These are phyloP conservation scores for Diplazon laetatorius DNA, from an alignment of 2,888 invertebrate species.

Conservation along the genomic window DNA sequence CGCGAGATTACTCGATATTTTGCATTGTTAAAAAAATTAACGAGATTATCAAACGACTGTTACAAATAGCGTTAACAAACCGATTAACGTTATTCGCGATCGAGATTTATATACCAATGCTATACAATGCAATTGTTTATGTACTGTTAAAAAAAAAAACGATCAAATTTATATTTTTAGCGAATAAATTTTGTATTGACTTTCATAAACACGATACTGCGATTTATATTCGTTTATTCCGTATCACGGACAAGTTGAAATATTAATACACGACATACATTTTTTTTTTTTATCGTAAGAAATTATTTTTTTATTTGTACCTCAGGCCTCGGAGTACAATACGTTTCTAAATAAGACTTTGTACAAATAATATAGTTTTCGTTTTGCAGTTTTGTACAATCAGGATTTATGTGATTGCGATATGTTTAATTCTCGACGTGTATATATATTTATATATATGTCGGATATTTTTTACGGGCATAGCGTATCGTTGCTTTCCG, in stretches of 20 bases:
- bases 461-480: neutral
- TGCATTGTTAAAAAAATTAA: neutral
- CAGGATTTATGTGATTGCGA: constrained; percentile 42
- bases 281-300: constrained; percentile 42
- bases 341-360: constrained; percentile 54
- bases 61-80: constrained; percentile 41
- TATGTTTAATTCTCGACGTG: constrained; percentile 1
- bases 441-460: too few relatives aligned
- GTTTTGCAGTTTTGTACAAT: constrained; percentile 54
- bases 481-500: constrained; percentile 22
- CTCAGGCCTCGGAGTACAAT: constrained; percentile 42
- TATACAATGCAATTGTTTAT: constrained; percentile 52
- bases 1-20: constrained; percentile 12
- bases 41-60: constrained; percentile 46
- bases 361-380: constrained; percentile 49
- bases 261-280: constrained; percentile 36
- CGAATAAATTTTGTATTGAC: constrained; percentile 59
- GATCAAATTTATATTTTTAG: constrained; percentile 59
- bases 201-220: constrained; percentile 29
- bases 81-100: constrained; percentile 38
- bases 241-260: too few relatives aligned
- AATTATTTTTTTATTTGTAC: constrained; percentile 39
- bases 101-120: too few relatives aligned
- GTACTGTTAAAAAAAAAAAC: constrained; percentile 32
- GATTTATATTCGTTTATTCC: neutral